A percentile compares a stretch with the other conserved stretches of the same genome.
phyloP scores from a whole-genome alignment of 1,140 invertebrate genomes.

The Melanaphis sacchari region DNA sequence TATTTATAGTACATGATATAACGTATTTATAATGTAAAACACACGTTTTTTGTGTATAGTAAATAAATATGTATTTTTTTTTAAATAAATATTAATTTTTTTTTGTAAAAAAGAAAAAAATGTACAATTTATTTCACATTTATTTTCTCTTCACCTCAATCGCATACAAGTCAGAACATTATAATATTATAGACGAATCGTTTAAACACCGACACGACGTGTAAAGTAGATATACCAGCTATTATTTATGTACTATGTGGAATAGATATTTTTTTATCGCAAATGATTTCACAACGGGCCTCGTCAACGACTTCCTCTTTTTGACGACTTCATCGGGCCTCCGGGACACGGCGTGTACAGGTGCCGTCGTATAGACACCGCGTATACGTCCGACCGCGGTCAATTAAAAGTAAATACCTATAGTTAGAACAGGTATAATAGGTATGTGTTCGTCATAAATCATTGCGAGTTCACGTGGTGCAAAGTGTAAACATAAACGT shows the following conservation, averaged over 20 bases:
- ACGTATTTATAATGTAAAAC: neutral
- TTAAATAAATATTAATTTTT: neutral
- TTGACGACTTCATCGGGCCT: neutral
- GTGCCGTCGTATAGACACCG: neutral
- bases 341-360: neutral
- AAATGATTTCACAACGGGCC: neutral
- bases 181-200: neutral
- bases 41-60: neutral
- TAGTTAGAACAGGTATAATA: neutral
- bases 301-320: neutral
- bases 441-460: neutral
- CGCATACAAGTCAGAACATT: neutral
- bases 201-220: neutral
- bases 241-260: neutral
- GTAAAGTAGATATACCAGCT: too few relatives aligned
- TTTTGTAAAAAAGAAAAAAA: neutral
- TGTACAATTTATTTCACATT: neutral
- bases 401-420: slow-evolving; percentile 7
- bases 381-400: neutral
- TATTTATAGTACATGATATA: neutral
- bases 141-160: neutral
- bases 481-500: slow-evolving; percentile 1
- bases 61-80: neutral
- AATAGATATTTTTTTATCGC: neutral
- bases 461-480: neutral